phyloP scores from a whole-genome alignment of 2,113 vertebrate genomes.

The Rhinopomastus cyanomelas region DNA sequence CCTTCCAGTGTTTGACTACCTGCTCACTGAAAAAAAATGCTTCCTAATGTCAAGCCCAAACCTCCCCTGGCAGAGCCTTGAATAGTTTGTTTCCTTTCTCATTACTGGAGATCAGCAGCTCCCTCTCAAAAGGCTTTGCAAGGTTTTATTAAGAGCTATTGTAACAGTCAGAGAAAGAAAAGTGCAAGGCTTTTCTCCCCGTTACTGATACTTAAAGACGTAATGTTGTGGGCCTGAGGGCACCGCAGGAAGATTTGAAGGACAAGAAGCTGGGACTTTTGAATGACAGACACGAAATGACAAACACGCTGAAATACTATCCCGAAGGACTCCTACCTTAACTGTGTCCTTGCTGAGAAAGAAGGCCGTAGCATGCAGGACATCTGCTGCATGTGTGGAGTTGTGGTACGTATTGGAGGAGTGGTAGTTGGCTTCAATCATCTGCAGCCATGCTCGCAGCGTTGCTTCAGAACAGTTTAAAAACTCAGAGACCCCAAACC shows the following conservation, averaged over 20 bases:
- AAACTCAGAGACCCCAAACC: slow-evolving; percentile 91
- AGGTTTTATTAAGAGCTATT: not conserved
- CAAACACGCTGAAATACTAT: not conserved
- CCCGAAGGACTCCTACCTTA: slow-evolving; percentile 78
- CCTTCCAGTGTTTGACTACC: not conserved
- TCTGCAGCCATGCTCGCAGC: slow-evolving; percentile 90
- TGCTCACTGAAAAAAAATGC: not conserved
- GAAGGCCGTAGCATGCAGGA: slow-evolving; percentile 93
- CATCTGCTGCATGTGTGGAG: slow-evolving; percentile 92
- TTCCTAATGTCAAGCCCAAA: not conserved
- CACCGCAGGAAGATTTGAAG: not conserved
- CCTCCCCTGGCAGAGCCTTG: not conserved
- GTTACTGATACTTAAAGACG: not conserved
- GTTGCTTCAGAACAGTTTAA: slow-evolving; percentile 88
- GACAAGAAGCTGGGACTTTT: not conserved
- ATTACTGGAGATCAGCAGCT: not conserved
- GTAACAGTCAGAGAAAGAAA: not conserved
- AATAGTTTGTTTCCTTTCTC: accelerated
- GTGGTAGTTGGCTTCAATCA: slow-evolving; percentile 95
- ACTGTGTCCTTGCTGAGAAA: slow-evolving; percentile 92
- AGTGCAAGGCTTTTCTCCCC: not conserved
- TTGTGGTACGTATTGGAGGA: slow-evolving; percentile 96
- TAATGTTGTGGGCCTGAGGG: not conserved
- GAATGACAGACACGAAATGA: not conserved
- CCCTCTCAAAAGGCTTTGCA: not conserved